Base-by-base conservation (phyloP, 2,113 vertebrate species). In the Fulmarus glacialis region DNA sequence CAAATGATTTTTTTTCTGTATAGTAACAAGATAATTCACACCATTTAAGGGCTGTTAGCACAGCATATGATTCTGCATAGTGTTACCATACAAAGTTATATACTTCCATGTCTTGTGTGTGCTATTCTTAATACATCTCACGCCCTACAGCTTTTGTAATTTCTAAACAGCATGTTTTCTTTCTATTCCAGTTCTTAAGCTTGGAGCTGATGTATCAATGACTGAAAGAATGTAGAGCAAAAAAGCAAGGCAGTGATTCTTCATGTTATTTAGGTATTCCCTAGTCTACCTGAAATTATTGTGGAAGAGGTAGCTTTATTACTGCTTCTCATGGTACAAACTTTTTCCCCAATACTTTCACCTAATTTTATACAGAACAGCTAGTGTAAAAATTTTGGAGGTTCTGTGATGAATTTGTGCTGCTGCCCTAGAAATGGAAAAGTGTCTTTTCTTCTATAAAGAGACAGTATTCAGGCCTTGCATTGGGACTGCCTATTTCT, bases 21-120 rank as follows among this genome's bases (percentile, higher is more conserved):
- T 58, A 36, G 21, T 87, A 91, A 53, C 77, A 95, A 74, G 50
- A 58, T 67, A 84, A 94, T 97, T 93, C 14, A 7, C 19, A 50
- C 7, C 15, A 53, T 74, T 89, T 70, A 73, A 53, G 50, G 24
- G 10, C 24, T 87, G 16, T 79, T 82, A 71, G 53, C n/a, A 52
- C n/a, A 85, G 18, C n/a, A n/a, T 74, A 74, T 62, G 74, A 53
- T 70, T 84, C 60, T 87, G 19, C 7, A 29, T 50, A 47, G 71
- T 59, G 14, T 42, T 83, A 52, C 34, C 11, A 50, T 43, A 63
- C 8, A 32, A 75, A 71, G 53, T 85, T 64, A 40, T 15, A 43
- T 27, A 45, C 5, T 89, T 58, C 27, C 16, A 23, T 11, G 3
- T 58, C 14, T 83, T 38, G 4, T 62, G 8, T 22, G 58, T 15